Base-by-base conservation (phyloP, 2,113 vertebrate species). In the Apeltes quadracus region DNA sequence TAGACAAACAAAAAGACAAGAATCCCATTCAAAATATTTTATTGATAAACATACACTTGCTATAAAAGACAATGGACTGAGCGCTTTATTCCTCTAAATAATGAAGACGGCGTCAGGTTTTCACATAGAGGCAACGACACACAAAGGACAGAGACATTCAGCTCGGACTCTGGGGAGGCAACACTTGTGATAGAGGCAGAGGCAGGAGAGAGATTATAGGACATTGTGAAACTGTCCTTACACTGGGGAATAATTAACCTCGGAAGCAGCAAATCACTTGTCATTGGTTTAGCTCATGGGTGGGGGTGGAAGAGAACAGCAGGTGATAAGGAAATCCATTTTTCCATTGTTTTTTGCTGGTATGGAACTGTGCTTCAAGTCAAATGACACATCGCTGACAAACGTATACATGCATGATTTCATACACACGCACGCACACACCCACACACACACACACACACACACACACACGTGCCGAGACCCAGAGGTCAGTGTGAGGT, bases 41-140 rank as follows among this genome's bases (percentile, higher is more conserved):
- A 98, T 98, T 98, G 96, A 97, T 94, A 98, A 99, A 98, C 95
- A 96, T 95, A 98, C 94, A 96, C 93, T 95, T 93, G 92, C 95
- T 98, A 97, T 95, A 98, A 98, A 98, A 97, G 94, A 96, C 92
- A 94, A 95, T 93, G 94, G 91, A 84, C 92, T 92, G 80, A 77
- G 82, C 54, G 65, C 70, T 86, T 69, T 84, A 63, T 51, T 78
- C 70, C 63, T 85, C 81, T 58, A 48, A 68, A 66, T 23, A 58
- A 74, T 46, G 65, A 85, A 67, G 71, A 53, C 8, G 65, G 72
- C 57, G 71, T 79, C 34, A 68, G 27, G 55, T 69, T 58, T 81
- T 67, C 61, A 72, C 22, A 76, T 14, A 29, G 76, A 79, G 46
- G 69, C 39, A 62, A 75, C 22, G 34, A 74, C 61, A 79, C 71